These are phyloP conservation scores for Rhinolophus ferrumequinum DNA, from an alignment of 2,113 vertebrate species.

Conservation along the genomic window DNA sequence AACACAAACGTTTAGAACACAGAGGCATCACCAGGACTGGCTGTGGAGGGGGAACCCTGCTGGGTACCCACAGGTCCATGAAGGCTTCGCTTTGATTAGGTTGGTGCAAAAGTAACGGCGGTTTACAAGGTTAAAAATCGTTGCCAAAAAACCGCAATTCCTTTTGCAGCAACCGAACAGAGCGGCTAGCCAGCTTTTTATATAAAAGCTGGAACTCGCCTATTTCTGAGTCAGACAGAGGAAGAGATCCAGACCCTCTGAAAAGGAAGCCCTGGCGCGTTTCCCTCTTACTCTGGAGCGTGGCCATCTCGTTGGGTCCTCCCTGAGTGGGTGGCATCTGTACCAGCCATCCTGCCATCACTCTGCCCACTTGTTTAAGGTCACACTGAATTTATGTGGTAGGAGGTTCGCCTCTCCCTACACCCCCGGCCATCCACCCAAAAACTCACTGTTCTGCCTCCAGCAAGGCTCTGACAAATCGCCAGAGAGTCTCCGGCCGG, in stretches of 20 bases:
- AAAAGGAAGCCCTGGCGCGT: neutral
- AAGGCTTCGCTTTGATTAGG: neutral
- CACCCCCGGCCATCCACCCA: neutral
- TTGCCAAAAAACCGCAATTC: too few relatives aligned
- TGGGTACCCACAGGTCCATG: fast-evolving
- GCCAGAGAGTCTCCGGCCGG: neutral
- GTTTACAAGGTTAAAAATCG: too few relatives aligned
- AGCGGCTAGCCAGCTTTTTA: neutral
- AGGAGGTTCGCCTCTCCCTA: neutral
- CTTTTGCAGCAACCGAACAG: too few relatives aligned
- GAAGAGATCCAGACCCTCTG: neutral
- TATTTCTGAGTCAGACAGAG: neutral
- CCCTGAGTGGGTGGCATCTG: neutral
- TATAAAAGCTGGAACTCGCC: neutral
- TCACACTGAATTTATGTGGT: neutral
- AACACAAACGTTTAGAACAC: neutral
- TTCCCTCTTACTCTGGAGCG: neutral
- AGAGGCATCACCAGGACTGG: neutral
- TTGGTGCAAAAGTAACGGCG: too few relatives aligned
- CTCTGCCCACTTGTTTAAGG: neutral
- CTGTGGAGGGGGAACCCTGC: fast-evolving
- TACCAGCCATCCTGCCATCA: neutral
- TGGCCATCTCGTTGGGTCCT: fast-evolving
- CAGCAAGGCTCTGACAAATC: neutral
- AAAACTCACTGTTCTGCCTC: neutral